Percentiles rank a stretch among this genome's conserved stretches.
phyloP scores from a whole-genome alignment of 2,888 invertebrate species.

The Philereme transversata region DNA sequence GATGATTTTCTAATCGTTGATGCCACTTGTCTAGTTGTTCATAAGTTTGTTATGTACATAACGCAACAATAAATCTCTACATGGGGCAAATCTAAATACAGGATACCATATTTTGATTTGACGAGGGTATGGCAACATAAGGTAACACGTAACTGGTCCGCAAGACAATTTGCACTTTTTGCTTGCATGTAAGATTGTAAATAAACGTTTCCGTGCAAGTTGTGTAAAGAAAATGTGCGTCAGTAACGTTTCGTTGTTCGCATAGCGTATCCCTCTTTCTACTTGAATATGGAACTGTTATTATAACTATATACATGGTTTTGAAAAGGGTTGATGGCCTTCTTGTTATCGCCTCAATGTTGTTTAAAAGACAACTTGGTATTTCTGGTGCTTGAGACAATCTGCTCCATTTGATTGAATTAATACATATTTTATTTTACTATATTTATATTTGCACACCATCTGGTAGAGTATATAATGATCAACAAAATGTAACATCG shows the following conservation, averaged over 20 bases:
- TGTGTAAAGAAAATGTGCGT: not conserved
- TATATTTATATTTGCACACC: too few relatives aligned
- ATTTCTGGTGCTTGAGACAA: too few relatives aligned
- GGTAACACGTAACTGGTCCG: not conserved
- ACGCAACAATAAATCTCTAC: too few relatives aligned
- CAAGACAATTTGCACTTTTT: not conserved
- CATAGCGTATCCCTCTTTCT: not conserved
- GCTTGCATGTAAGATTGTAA: not conserved
- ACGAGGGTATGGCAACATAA: conserved; percentile 32
- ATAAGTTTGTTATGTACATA: too few relatives aligned
- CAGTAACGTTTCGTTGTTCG: not conserved
- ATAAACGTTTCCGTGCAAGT: not conserved
- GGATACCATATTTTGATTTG: conserved; percentile 33
- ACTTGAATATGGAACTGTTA: too few relatives aligned
- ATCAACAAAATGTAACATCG: too few relatives aligned
- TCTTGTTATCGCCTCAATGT: not conserved
- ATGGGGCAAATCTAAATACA: conserved; percentile 13
- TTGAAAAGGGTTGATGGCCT: not conserved
- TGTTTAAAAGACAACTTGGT: too few relatives aligned
- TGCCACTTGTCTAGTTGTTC: too few relatives aligned
- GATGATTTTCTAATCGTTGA: too few relatives aligned
- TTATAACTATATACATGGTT: not conserved
- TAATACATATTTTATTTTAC: too few relatives aligned
- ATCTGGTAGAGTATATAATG: too few relatives aligned
- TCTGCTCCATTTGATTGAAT: too few relatives aligned